Percentiles rank a stretch among this genome's conserved stretches.
These are phyloP conservation scores for Orcinus orca DNA, from an alignment of 2,113 vertebrate genomes.

Conservation along the genomic window DNA sequence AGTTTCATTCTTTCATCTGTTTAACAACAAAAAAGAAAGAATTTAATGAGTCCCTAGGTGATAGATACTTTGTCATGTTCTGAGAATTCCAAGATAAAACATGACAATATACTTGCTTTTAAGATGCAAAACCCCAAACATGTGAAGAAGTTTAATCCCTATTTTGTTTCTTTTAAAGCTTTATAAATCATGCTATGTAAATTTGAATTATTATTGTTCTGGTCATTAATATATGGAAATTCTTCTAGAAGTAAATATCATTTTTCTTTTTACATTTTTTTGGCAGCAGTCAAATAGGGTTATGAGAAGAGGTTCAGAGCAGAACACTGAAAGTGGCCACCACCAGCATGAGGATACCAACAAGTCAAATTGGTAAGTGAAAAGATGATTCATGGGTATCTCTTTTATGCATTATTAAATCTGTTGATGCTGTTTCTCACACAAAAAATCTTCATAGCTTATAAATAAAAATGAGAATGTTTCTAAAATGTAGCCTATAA, in stretches of 20 bases:
- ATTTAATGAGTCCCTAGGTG: not conserved
- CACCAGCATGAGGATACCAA: conserved; percentile 65
- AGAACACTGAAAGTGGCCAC: not conserved
- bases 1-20: not conserved
- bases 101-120: not conserved
- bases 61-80: not conserved
- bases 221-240: not conserved
- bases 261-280: not conserved
- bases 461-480: not conserved
- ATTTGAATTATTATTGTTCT: not conserved
- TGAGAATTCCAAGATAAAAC: not conserved
- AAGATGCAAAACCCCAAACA: not conserved
- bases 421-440: not conserved
- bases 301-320: conserved; percentile 12
- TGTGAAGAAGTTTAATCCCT: not conserved
- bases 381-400: not conserved
- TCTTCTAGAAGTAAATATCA: not conserved
- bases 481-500: not conserved
- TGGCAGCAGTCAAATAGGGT: not conserved
- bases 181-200: not conserved
- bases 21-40: not conserved
- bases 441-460: not conserved
- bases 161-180: not conserved
- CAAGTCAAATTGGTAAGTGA: conserved; percentile 60
- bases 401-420: not conserved